These are phyloP conservation scores for Lathamus discolor DNA, from an alignment of 2,113 vertebrate species.

Conservation along the genomic window DNA sequence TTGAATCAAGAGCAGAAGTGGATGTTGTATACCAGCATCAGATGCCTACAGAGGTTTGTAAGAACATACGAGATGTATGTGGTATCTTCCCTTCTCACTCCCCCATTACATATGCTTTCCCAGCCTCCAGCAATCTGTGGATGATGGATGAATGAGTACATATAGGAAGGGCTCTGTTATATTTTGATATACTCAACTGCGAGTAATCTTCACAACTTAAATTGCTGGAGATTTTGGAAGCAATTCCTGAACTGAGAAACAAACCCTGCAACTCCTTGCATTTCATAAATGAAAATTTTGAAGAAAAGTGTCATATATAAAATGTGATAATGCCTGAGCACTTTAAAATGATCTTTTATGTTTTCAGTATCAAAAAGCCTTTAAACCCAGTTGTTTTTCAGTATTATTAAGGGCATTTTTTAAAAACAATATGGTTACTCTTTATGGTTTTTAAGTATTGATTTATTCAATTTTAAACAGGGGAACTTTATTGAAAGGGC, in stretches of 20 bases:
- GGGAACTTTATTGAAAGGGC: background rate
- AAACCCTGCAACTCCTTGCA: background rate
- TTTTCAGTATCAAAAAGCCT: background rate
- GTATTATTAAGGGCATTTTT: background rate
- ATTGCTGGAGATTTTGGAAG: background rate
- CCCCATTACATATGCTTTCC: background rate
- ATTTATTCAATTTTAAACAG: background rate
- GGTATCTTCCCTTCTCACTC: background rate
- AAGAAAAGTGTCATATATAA: background rate
- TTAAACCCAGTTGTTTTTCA: background rate
- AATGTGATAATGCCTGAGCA: background rate
- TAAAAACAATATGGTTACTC: background rate
- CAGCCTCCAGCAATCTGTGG: background rate
- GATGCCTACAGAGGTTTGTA: background rate
- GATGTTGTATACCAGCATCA: background rate
- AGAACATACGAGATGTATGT: background rate
- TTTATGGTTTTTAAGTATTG: background rate
- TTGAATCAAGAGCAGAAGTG: background rate
- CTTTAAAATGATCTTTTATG: background rate
- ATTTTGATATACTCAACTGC: background rate
- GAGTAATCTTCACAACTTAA: background rate
- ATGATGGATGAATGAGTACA: background rate
- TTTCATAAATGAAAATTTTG: background rate
- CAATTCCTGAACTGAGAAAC: background rate
- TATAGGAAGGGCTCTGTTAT: background rate